Base-by-base conservation (phyloP, 2,888 invertebrate species). In the Nomada ruficornis region DNA sequence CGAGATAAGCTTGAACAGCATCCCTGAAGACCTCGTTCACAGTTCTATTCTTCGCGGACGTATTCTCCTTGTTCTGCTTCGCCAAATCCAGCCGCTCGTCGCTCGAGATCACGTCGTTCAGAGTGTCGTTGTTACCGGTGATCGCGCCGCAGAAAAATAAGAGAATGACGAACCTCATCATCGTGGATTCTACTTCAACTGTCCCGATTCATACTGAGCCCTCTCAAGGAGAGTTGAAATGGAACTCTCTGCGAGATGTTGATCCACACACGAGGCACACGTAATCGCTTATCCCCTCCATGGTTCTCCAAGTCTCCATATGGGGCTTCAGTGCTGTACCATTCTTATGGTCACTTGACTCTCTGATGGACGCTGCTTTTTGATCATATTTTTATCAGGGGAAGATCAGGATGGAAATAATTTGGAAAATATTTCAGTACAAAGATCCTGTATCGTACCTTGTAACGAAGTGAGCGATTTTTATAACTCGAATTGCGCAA, bases 1-100 rank as follows among this genome's bases (percentile, higher is more conserved):
- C 95, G 69, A 95, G 94, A 93, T 97, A 97, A 11, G 96, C 96
- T 80, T 95, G 94, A 11, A 96, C 94, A 71, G 96, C 97, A 68
- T 88, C 86, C 5, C 89, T 76, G 63, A 86, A 93, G 23, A 87
- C 74, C 47, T 92, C 84, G 36, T 85, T 83, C 23, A 93, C 78
- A 5, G 89, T 88, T 11, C 52, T 74, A 4, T 67, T 18, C 10
- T 7, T 50, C 44, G 15, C 0, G 36, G 23, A 18, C 10, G 10
- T 20, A 1, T 60, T 18, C 47, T 52, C 67, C n/a, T 54, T 29
- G 47, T 15, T 23, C 18, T 7, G 29, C n/a, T 23, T 11, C 42
- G 7, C 9, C 18, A 42, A 44, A 68, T 65, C 63, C 62, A 65
- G 44, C 20, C 57, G 73, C 10, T 73, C 74, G 13, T 54, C 69